Percentiles rank a stretch among this genome's conserved stretches.
Conservation (phyloP, 2,888 invertebrate genomes). For the Arctia plantaginis region DNA sequence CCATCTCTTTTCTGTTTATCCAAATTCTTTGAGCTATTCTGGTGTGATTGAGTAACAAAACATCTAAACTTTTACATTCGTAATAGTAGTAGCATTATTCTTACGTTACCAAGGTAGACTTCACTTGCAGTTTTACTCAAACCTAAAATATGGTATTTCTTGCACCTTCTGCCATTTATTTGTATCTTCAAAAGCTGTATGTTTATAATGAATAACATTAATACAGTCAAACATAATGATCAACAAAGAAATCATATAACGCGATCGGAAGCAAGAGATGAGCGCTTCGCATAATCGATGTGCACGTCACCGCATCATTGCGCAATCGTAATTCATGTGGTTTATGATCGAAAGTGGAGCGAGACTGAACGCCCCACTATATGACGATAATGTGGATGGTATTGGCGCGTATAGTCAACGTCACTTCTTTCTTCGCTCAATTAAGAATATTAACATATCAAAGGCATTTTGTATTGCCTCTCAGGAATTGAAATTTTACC, state of each 20-base stretch:
- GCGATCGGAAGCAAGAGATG: constrained; percentile 37
- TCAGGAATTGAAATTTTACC: no score
- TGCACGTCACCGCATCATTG: constrained; percentile 43
- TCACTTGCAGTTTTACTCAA: no score
- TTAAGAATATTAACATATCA: not conserved
- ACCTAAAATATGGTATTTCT: not conserved
- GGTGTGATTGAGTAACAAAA: no score
- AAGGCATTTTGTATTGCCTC: no score
- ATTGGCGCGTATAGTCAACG: not conserved
- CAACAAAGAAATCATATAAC: constrained; percentile 35
- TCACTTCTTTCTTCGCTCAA: not conserved
- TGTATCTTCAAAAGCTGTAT: not conserved
- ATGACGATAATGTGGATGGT: not conserved
- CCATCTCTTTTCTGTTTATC: no score
- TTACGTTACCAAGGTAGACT: not conserved
- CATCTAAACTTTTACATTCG: no score
- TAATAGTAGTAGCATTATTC: no score
- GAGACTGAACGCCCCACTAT: constrained; percentile 14
- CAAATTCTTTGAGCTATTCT: no score
- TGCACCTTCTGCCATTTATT: not conserved
- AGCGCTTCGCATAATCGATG: constrained; percentile 43
- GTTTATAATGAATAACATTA: constrained; percentile 2
- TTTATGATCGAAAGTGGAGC: constrained; percentile 57
- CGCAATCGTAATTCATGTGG: constrained; percentile 47
- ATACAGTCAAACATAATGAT: not conserved